Evolutionary conservation across 2,113 vertebrate genomes (phyloP).

Genomic region (Mugil cephalus): DNA sequence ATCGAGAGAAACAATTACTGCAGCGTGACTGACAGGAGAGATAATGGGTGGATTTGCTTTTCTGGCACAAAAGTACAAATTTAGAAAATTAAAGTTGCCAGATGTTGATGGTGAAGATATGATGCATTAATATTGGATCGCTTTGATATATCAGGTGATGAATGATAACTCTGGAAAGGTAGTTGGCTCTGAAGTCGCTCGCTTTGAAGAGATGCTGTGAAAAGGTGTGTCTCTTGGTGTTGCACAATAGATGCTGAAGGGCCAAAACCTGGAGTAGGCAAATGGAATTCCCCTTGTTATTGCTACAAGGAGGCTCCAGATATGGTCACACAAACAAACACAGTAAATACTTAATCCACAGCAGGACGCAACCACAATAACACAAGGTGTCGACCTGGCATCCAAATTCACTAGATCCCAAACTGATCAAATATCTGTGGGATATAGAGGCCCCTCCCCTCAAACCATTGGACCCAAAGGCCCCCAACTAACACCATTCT

Average conservation of each 20-base stretch:
- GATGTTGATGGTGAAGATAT: slow-evolving; percentile 21
- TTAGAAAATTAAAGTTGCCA: slow-evolving; percentile 8
- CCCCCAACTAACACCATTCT: no score
- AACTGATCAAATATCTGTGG: no score
- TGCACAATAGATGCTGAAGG: slow-evolving; percentile 63
- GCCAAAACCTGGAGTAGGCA: slow-evolving; percentile 57
- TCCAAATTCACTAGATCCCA: no score
- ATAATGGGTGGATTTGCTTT: slow-evolving; percentile 36
- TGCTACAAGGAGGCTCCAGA: slow-evolving; percentile 46
- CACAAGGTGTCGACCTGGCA: no score
- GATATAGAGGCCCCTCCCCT: no score
- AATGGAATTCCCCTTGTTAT: slow-evolving; percentile 68
- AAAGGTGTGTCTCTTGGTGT: slow-evolving; percentile 16
- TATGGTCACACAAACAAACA: slow-evolving; percentile 19
- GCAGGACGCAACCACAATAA: no score
- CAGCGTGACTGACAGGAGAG: slow-evolving; percentile 34
- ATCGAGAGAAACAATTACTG: slow-evolving; percentile 47
- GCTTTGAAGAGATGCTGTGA: background rate
- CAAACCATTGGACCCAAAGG: no score
- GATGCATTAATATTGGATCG: slow-evolving; percentile 30
- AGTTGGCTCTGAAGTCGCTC: slow-evolving; percentile 33
- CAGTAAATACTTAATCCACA: background rate
- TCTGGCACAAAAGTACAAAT: slow-evolving; percentile 42
- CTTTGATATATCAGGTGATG: slow-evolving; percentile 11
- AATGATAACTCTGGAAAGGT: background rate